Evolutionary conservation across 2,113 vertebrate genomes (phyloP).

Genomic region (Xerus inauris): DNA sequence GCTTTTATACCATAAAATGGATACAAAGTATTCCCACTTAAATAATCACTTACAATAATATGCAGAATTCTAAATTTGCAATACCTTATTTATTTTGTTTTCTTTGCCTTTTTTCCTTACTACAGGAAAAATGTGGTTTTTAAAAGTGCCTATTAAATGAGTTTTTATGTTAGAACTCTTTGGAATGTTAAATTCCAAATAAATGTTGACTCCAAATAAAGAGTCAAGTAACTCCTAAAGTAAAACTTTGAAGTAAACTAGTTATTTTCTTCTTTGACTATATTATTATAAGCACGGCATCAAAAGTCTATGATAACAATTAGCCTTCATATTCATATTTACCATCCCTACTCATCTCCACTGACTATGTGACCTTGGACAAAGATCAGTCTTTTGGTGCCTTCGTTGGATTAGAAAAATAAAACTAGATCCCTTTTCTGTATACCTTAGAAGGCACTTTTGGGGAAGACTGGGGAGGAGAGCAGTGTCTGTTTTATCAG

Average conservation of each 20-base stretch:
- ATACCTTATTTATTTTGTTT: not conserved
- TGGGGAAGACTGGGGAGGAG: not conserved
- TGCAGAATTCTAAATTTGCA: not conserved
- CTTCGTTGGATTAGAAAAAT: not conserved
- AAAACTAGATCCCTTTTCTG: not conserved
- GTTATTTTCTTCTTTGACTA: not conserved
- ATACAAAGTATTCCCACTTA: not conserved
- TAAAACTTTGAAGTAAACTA: not conserved
- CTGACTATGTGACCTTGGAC: not conserved
- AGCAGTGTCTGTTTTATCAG: not conserved
- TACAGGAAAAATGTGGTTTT: not conserved
- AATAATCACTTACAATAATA: constrained; percentile 33
- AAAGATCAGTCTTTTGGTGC: not conserved
- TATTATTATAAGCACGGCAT: not conserved
- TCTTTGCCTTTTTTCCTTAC: not conserved
- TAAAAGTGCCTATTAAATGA: not conserved
- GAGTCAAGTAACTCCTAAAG: not conserved
- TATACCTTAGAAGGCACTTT: not conserved
- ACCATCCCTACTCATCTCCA: not conserved
- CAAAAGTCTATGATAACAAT: not conserved
- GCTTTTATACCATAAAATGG: constrained; percentile 7
- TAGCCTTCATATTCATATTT: not conserved
- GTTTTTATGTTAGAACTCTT: not conserved
- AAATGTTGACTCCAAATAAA: not conserved
- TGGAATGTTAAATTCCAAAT: not conserved